phyloP scores from a whole-genome alignment of 2,113 vertebrate species.

The Melanerpes formicivorus region DNA sequence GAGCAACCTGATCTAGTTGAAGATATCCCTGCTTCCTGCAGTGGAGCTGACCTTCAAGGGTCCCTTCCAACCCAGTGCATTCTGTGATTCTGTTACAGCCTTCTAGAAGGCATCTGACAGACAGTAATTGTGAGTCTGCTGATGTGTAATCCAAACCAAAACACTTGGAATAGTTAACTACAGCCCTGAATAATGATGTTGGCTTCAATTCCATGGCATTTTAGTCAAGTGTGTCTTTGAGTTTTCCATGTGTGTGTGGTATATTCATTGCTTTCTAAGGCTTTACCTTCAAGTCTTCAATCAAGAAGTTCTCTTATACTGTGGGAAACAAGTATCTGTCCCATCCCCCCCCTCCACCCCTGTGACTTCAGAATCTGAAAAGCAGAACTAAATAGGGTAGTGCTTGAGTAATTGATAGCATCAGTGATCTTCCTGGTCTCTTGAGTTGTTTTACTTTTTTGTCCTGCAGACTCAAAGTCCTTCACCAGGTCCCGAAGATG shows the following conservation, averaged over 20 bases:
- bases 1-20: too few relatives aligned
- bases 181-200: neutral
- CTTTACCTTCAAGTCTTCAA: neutral
- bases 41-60: too few relatives aligned
- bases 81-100: too few relatives aligned
- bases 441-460: neutral
- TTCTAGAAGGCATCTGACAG: neutral
- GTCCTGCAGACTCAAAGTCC: neutral
- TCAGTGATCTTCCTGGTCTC: neutral
- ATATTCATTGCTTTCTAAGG: neutral
- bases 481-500: neutral
- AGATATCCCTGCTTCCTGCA: too few relatives aligned
- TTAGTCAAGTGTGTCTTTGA: neutral
- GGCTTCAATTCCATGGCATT: neutral
- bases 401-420: neutral
- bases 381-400: neutral
- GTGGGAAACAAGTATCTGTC: neutral
- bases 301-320: neutral
- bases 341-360: neutral
- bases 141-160: neutral
- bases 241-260: neutral
- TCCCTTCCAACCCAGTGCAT: too few relatives aligned
- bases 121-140: neutral
- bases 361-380: neutral
- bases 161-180: neutral